A percentile compares a stretch with the other conserved stretches of the same genome.
Evolutionary conservation across 2,797 vertebrate genomes (phyloP).

Genomic region (Dermochelys coriacea): DNA sequence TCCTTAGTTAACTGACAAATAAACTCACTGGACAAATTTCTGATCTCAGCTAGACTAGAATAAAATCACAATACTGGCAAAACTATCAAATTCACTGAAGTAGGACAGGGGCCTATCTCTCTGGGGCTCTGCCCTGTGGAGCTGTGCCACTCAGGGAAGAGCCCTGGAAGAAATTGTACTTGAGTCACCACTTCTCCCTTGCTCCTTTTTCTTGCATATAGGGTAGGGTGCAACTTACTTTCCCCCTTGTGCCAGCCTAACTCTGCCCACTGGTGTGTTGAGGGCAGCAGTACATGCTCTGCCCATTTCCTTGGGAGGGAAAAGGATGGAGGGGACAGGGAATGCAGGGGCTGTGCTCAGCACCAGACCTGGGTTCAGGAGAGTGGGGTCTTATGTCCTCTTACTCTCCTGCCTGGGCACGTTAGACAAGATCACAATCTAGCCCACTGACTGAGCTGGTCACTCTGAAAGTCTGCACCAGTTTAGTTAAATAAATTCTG

Average conservation of each 20-base stretch:
- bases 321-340: neutral
- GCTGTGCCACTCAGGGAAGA: neutral
- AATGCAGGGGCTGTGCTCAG: neutral
- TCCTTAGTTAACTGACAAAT: neutral
- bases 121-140: neutral
- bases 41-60: neutral
- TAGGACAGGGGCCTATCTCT: neutral
- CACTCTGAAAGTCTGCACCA: neutral
- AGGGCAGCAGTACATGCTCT: rapidly evolving
- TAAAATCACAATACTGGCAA: neutral
- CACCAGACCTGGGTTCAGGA: neutral
- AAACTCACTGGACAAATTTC: neutral
- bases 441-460: neutral
- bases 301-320: rapidly evolving
- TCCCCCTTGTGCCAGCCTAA: neutral
- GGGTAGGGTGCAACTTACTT: neutral
- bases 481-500: neutral
- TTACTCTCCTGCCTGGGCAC: neutral
- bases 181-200: neutral
- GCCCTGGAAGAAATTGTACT: neutral
- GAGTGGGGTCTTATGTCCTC: rapidly evolving
- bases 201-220: neutral
- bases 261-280: rapidly evolving
- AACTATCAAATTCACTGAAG: neutral
- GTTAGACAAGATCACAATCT: neutral